Conservation (phyloP, 2,797 vertebrate genomes). For the Lates japonicus region DNA sequence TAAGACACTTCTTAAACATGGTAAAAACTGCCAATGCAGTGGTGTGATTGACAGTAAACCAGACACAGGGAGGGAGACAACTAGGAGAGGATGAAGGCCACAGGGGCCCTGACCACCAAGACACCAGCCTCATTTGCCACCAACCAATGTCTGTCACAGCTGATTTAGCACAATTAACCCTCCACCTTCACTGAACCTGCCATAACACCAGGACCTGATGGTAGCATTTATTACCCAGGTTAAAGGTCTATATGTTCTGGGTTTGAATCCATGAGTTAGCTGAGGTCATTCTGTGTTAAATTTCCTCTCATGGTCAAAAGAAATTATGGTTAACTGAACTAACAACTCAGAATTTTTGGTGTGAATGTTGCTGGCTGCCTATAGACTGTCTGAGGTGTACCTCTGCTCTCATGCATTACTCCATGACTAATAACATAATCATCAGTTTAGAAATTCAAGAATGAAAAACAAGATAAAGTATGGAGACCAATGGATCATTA, state of each 20-base stretch:
- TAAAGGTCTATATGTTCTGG: constrained; percentile 18
- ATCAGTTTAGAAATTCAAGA: too few species aligned
- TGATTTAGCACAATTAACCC: constrained; percentile 74
- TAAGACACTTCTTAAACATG: not conserved
- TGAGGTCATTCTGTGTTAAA: too few species aligned
- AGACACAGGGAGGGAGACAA: not conserved
- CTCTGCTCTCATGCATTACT: too few species aligned
- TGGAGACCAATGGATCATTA: too few species aligned
- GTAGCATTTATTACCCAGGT: constrained; percentile 28
- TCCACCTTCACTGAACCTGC: constrained; percentile 33
- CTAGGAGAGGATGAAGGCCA: constrained; percentile 12
- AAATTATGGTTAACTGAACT: too few species aligned
- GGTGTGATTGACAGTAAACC: constrained; percentile 39
- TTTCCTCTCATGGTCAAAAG: too few species aligned
- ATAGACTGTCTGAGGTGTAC: too few species aligned
- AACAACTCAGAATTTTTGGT: too few species aligned
- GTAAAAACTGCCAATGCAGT: constrained; percentile 37
- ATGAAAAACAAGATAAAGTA: too few species aligned
- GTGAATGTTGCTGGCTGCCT: too few species aligned
- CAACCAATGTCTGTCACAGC: constrained; percentile 70
- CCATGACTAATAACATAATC: too few species aligned
- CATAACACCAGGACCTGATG: constrained; percentile 50
- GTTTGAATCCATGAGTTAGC: too few species aligned
- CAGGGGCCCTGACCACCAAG: constrained; percentile 42
- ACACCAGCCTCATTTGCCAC: constrained; percentile 75